phyloP scores from a whole-genome alignment of 2,113 vertebrate genomes.

The Fulmarus glacialis region DNA sequence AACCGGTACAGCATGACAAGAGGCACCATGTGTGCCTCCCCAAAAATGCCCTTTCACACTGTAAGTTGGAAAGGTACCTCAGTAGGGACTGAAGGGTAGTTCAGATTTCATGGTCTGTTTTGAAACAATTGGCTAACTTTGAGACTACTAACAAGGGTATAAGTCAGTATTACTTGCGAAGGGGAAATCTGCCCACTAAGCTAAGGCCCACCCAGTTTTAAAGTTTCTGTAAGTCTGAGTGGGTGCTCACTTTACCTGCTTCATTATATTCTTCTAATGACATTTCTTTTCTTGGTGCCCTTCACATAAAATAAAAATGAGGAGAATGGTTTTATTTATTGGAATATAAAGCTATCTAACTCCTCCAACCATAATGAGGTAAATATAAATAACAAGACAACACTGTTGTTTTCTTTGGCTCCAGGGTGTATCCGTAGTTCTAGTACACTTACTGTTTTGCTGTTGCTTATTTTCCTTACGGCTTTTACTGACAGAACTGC shows the following conservation, averaged over 20 bases:
- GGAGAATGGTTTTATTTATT: slow-evolving; percentile 30
- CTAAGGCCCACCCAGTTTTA: background rate
- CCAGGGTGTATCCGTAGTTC: slow-evolving; percentile 22
- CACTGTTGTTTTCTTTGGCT: background rate
- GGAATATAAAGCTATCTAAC: slow-evolving; percentile 18
- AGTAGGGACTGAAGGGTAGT: slow-evolving; percentile 57
- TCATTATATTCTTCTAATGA: background rate
- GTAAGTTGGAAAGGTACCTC: background rate
- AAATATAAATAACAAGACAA: background rate
- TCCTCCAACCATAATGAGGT: background rate
- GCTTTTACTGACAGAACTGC: slow-evolving; percentile 69
- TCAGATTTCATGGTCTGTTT: slow-evolving; percentile 62
- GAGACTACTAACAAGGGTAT: background rate
- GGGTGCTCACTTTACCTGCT: background rate
- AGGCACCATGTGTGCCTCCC: background rate
- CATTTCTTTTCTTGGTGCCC: slow-evolving; percentile 29
- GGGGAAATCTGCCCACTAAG: background rate
- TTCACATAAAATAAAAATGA: background rate
- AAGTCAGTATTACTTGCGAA: background rate
- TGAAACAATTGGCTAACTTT: slow-evolving; percentile 36
- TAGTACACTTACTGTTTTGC: slow-evolving; percentile 37
- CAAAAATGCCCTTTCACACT: background rate
- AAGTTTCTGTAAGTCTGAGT: background rate
- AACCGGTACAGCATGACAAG: background rate
- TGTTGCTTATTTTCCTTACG: background rate